Evolutionary conservation across 1,140 invertebrate genomes (phyloP).

Genomic region (Drosophila prosaltans): DNA sequence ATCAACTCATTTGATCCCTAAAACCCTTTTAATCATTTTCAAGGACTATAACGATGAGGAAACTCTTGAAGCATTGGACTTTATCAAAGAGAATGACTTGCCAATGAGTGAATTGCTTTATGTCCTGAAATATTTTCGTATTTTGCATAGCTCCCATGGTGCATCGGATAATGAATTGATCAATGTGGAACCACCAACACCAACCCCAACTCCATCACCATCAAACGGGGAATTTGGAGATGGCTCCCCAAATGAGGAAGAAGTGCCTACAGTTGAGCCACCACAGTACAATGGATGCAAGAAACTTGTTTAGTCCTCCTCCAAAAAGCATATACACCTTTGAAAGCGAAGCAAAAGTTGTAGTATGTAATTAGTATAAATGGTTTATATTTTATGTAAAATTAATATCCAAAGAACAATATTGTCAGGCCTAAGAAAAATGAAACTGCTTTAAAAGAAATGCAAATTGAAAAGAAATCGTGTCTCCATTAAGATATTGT

Average conservation of each 20-base stretch:
- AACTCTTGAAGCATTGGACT: constrained; percentile 34
- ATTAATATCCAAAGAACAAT: not conserved
- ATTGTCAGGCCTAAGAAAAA: no score
- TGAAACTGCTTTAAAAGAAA: no score
- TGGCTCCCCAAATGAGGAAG: not conserved
- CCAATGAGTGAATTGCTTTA: constrained; percentile 54
- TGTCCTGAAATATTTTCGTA: constrained; percentile 55
- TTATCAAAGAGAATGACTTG: constrained; percentile 44
- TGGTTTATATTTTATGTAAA: not conserved
- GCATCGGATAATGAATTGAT: constrained; percentile 6
- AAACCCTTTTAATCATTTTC: not conserved
- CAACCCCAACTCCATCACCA: not conserved
- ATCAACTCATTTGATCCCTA: no score
- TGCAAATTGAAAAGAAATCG: no score
- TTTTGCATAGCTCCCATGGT: constrained; percentile 24
- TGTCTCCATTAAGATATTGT: no score
- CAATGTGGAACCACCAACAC: not conserved
- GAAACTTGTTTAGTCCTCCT: no score
- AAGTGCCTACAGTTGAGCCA: not conserved
- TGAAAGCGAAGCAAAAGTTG: not conserved
- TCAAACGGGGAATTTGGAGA: not conserved
- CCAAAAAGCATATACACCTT: not conserved
- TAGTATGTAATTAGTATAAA: not conserved
- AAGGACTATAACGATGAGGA: constrained; percentile 49
- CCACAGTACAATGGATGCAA: not conserved